Percentiles rank a stretch among this genome's conserved stretches.
Evolutionary conservation across 2,113 vertebrate genomes (phyloP).

Genomic region (Mobula birostris): DNA sequence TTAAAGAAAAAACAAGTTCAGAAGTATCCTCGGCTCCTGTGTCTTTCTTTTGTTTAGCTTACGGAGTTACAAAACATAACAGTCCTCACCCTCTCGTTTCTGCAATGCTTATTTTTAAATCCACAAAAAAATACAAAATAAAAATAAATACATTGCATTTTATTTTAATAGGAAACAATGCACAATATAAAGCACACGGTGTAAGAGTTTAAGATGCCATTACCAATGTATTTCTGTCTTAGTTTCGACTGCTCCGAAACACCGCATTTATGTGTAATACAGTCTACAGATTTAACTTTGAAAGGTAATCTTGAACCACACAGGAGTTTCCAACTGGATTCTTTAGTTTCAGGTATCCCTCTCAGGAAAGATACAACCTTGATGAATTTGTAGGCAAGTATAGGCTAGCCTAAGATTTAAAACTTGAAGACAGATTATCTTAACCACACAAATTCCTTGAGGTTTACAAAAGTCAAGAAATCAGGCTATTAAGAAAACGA

Average conservation of each 20-base stretch:
- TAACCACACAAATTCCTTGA: not conserved
- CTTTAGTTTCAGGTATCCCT: not conserved
- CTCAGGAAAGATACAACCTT: not conserved
- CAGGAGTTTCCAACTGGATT: not conserved
- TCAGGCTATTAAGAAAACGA: not conserved
- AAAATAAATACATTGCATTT: not conserved
- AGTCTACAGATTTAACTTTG: not conserved
- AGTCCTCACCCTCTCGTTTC: not conserved
- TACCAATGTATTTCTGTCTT: not conserved
- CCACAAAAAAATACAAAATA: not conserved
- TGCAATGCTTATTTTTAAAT: not conserved
- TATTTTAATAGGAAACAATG: not conserved
- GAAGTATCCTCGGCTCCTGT: too few relatives aligned
- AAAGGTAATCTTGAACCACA: not conserved
- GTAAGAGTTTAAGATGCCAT: too few relatives aligned
- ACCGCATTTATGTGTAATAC: not conserved
- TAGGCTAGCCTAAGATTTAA: not conserved
- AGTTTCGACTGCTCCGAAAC: not conserved
- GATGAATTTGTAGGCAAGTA: not conserved
- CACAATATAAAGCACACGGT: not conserved
- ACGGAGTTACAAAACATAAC: too few relatives aligned
- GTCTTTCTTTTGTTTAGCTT: too few relatives aligned
- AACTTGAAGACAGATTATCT: not conserved
- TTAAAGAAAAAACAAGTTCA: too few relatives aligned
- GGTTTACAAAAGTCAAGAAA: not conserved